Base-by-base conservation (phyloP, 2,888 invertebrate genomes). In the Sphinx pinastri region DNA sequence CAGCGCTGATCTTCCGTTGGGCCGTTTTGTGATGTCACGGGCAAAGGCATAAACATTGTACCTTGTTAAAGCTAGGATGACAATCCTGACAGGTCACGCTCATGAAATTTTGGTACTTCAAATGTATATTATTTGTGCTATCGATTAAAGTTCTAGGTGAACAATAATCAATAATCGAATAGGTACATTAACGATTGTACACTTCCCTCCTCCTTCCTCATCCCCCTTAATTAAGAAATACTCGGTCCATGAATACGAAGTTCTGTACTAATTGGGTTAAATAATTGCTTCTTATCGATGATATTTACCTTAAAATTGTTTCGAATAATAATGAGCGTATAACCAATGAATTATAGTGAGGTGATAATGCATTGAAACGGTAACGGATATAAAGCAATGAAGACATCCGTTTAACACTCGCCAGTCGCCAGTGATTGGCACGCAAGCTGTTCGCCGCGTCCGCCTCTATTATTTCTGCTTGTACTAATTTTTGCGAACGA, bases 201-300 rank as follows among this genome's bases (percentile, higher is more conserved):
- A n/a, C n/a, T n/a, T n/a, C n/a, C n/a, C n/a, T n/a, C n/a, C n/a
- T n/a, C n/a, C n/a, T n/a, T n/a, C n/a, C n/a, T n/a, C n/a, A n/a
- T n/a, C n/a, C n/a, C n/a, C 31, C 45, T 52, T 60, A 60, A 69
- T 63, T 69, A 54, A 55, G 54, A 63, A 69, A 69, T 69, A 69
- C 58, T 60, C 38, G 45, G 12, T 45, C 11, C n/a, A 45, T 16
- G 4, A 16, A 45, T 10, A 47, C 49, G 19, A 49, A 19, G 13
- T 6, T 13, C 5, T 19, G 63, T 19, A 49, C 13, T 63, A 49
- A 63, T 60, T 60, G 25, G 10, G 11, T 59, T 59, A 14, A 11
- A 59, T 63, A 47, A 47, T 19, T 19, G 19, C 49, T 63, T 49
- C n/a, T 49, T 49, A 63, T 19, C 19, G 49, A 49, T 19, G 49